Evolutionary conservation across 2,113 vertebrate species (phyloP), one percentile per base, ranked within the genome.

Genomic region (Gulo gulo): DNA sequence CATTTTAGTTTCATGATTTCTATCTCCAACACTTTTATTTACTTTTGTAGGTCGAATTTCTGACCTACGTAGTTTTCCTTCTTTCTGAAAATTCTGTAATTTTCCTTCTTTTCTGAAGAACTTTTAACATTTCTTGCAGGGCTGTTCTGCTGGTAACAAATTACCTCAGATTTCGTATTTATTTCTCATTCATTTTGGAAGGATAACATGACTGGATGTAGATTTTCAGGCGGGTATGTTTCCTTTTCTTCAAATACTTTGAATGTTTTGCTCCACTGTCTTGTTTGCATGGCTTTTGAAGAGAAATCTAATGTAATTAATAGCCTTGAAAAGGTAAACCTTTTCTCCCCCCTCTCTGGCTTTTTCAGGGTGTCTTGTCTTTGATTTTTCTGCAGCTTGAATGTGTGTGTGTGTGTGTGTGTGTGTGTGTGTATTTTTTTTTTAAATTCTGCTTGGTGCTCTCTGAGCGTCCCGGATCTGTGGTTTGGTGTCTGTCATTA

Each of bases 41-140:
- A 14, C 74, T 63, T 36, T 47, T 67, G 11, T 89, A 29, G 61
- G 29, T 42, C 6, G 12, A 91, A n/a, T 82, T 95, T 95, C 50
- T 71, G 45, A 90, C n/a, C 4, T 90, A 29, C 55, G n/a, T 92
- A 59, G 7, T 88, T 86, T 86, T 87, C 11, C 21, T 94, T 92
- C 39, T 87, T 45, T 87, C 55, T 80, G 34, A 90, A 97, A 55
- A 55, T 55, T 55, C 52, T 55, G n/a, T 92, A 59, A 7, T 88
- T 86, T 86, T 90, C 11, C 26, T 94, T 92, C n/a, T 87, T 45
- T 87, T 55, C 61, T 80, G 36, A 90, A 96, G 73, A 91, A 80
- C 34, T 78, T 86, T 42, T 18, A 92, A 79, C 15, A 31, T 79
- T 92, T 89, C 50, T 42, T 36, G 2, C 21, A 87, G 26, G 61